phyloP scores from a whole-genome alignment of 1,140 invertebrate species.

The Brachionus paranguensis region DNA sequence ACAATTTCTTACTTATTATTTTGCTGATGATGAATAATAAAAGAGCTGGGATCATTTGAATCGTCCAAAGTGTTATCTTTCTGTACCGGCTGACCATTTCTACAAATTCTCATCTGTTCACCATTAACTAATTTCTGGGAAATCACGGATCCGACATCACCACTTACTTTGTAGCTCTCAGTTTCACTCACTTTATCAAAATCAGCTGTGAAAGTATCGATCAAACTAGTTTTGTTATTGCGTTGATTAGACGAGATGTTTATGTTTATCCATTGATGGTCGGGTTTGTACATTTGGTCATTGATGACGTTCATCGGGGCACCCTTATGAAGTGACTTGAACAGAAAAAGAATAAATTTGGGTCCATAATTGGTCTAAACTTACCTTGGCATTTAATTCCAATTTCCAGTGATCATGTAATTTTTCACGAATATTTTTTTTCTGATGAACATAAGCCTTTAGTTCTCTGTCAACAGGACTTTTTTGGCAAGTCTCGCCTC shows the following conservation, averaged over 20 bases:
- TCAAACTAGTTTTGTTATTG: not conserved
- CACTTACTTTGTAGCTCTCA: not conserved
- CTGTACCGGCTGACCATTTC: not conserved
- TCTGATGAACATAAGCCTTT: slow-evolving; percentile 1
- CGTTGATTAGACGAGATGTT: not conserved
- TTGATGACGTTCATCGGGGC: not conserved
- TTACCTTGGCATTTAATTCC: not conserved
- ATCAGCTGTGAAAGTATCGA: slow-evolving; percentile 7
- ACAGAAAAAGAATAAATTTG: not conserved
- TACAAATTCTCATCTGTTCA: slow-evolving; percentile 3
- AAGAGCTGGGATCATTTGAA: not conserved
- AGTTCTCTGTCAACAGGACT: not conserved
- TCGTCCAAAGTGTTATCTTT: not conserved
- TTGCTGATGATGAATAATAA: not conserved
- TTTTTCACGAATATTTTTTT: slow-evolving; percentile 15
- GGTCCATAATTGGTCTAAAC: not conserved
- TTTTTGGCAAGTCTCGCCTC: not conserved
- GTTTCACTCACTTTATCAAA: not conserved
- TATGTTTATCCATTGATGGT: slow-evolving; percentile 25
- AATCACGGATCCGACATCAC: not conserved
- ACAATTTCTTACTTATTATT: not conserved
- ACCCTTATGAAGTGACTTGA: not conserved
- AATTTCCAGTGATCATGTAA: slow-evolving; percentile 13
- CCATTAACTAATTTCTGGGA: not conserved
- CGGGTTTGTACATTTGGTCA: not conserved